phyloP scores from a whole-genome alignment of 2,888 invertebrate genomes.

The Athrips mouffetella region DNA sequence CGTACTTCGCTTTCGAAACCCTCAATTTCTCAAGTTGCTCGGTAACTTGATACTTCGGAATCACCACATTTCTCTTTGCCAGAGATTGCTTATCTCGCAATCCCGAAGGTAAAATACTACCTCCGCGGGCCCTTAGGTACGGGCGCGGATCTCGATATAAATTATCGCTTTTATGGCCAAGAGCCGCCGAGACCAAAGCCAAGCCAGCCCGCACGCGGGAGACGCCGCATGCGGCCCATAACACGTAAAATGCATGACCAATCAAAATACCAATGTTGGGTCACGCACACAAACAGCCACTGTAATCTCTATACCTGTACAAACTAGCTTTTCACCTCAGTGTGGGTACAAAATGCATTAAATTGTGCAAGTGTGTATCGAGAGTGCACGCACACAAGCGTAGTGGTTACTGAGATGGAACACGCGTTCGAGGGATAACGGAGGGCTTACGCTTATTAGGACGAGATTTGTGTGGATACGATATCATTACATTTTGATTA shows the following conservation, averaged over 20 bases:
- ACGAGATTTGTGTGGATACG: slow-evolving; percentile 44
- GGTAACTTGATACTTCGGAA: slow-evolving; percentile 17
- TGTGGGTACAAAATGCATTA: slow-evolving; percentile 55
- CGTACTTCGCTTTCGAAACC: neutral
- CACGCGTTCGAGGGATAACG: slow-evolving; percentile 75
- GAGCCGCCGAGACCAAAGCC: slow-evolving; percentile 58
- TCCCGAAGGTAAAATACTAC: slow-evolving; percentile 44
- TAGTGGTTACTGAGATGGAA: slow-evolving; percentile 66
- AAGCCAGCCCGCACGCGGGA: slow-evolving; percentile 45
- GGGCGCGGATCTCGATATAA: slow-evolving; percentile 47
- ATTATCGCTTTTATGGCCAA: slow-evolving; percentile 47
- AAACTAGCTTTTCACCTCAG: slow-evolving; percentile 27
- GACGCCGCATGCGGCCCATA: slow-evolving; percentile 58
- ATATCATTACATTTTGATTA: slow-evolving; percentile 1
- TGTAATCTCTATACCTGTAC: slow-evolving; percentile 20
- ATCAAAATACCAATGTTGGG: slow-evolving; percentile 77
- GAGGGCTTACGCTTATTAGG: slow-evolving; percentile 69
- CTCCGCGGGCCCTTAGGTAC: slow-evolving; percentile 50
- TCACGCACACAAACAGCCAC: slow-evolving; percentile 48
- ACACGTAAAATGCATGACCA: slow-evolving; percentile 79
- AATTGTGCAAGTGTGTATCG: slow-evolving; percentile 30
- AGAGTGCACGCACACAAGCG: slow-evolving; percentile 46
- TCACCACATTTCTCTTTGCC: slow-evolving; percentile 17
- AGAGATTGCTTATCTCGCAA: slow-evolving; percentile 43
- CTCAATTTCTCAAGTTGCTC: neutral